Evolutionary conservation across 2,888 invertebrate genomes (phyloP).

Genomic region (Mimas tiliae): DNA sequence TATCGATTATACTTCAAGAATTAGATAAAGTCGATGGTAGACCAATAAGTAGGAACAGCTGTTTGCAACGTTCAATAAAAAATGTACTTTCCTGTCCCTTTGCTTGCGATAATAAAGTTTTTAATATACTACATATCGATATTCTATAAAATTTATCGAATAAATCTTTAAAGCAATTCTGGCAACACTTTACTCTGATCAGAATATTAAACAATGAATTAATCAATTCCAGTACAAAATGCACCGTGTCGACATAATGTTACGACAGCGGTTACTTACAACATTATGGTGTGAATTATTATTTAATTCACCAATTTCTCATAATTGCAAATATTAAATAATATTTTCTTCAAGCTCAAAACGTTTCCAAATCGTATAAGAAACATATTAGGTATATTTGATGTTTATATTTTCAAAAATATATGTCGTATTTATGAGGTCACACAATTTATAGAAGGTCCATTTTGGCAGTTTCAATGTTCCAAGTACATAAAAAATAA

Average conservation of each 20-base stretch:
- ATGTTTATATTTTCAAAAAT: too few relatives aligned
- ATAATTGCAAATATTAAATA: too few relatives aligned
- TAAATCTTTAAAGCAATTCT: constrained; percentile 4
- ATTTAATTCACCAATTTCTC: too few relatives aligned
- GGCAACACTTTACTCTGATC: constrained; percentile 5
- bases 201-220: neutral
- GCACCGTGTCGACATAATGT: constrained; percentile 67
- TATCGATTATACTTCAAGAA: neutral
- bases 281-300: too few relatives aligned
- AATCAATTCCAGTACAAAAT: constrained; percentile 58
- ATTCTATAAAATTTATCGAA: constrained; percentile 7
- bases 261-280: constrained; percentile 37
- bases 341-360: too few relatives aligned
- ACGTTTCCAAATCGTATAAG: too few relatives aligned
- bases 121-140: constrained; percentile 18
- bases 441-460: neutral
- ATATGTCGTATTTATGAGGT: constrained; percentile 27
- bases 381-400: too few relatives aligned
- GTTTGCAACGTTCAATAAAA: neutral
- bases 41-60: neutral
- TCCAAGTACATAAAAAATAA: neutral
- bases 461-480: constrained; percentile 4
- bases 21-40: neutral
- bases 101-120: constrained; percentile 7
- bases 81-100: neutral